Base-by-base conservation (phyloP, 2,888 invertebrate species). In the Eudasyphora cyanicolor region DNA sequence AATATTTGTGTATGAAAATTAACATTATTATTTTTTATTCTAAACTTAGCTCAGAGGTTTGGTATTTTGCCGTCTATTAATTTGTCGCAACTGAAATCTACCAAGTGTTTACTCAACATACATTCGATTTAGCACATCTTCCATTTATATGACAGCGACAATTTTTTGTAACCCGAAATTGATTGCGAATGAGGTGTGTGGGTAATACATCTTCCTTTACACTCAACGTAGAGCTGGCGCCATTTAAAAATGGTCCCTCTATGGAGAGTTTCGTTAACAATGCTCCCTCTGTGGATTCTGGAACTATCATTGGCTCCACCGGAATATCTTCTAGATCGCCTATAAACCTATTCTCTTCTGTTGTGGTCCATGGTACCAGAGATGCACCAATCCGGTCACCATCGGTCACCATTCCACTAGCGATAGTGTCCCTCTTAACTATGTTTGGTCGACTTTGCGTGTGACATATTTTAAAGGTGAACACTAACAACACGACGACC, bases 121-220 rank as follows among this genome's bases (percentile, higher is more conserved):
- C n/a, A n/a, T 17, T n/a, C n/a, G n/a, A n/a, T n/a, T n/a, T n/a
- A n/a, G n/a, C n/a, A n/a, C n/a, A n/a, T n/a, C n/a, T n/a, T n/a
- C 73, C 57, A 42, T 57, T 35, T 14, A 42, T 38, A 0, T 21
- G 14, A 42, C 73, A 73, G 12, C 24, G n/a, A 19, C 73, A 75
- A 62, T 64, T 75, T 19, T 51, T 12, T 32, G 35, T 8, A 7
- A 19, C 64, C 1, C 75, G 49, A 12, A 64, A 64, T 17, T 67
- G 21, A 3, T 2, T 24, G 24, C 67, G 67, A 5, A 38, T n/a
- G 14, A 24, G 24, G 24, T 45, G 19, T 19, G 5, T 6, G 17
- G 19, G 5, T 19, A 32, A 6, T 8, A 32, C n/a, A n/a, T n/a
- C 8, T 70, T 3, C 10, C 14, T 38, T 21, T 14, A 45, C 10